Percentiles rank a stretch among this genome's conserved stretches.
phyloP scores from a whole-genome alignment of 2,797 vertebrate species.

The Manis javanica region DNA sequence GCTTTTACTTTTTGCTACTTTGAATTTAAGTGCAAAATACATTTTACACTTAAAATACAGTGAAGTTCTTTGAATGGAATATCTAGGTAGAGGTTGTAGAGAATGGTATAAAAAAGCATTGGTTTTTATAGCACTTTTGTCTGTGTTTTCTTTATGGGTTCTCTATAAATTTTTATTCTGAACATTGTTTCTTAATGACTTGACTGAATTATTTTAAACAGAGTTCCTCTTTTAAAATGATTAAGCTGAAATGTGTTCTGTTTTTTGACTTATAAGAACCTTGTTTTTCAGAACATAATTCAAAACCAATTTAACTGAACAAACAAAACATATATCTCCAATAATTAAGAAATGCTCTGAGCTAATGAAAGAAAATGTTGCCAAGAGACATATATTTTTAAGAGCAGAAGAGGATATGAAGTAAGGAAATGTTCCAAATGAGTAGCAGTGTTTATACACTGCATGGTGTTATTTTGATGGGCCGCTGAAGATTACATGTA shows the following conservation, averaged over 20 bases:
- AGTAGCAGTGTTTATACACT: not conserved
- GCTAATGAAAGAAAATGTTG: not conserved
- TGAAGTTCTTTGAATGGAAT: not conserved
- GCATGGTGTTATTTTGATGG: not conserved
- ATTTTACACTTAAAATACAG: not conserved
- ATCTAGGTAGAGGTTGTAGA: not conserved
- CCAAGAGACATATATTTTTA: not conserved
- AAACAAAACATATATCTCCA: not conserved
- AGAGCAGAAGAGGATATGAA: not conserved
- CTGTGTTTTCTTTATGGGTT: not conserved
- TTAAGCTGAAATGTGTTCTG: not conserved
- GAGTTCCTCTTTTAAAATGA: slow-evolving; percentile 12
- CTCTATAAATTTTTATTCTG: not conserved
- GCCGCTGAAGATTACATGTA: not conserved
- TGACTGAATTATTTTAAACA: slow-evolving; percentile 8
- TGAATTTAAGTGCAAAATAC: not conserved
- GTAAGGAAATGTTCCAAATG: not conserved
- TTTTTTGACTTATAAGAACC: slow-evolving; percentile 4
- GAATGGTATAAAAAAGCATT: not conserved
- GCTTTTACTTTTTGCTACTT: not conserved
- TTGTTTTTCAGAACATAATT: slow-evolving; percentile 13
- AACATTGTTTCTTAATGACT: not conserved
- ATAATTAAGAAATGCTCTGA: not conserved
- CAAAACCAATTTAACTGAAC: not conserved
- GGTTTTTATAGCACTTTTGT: not conserved